phyloP scores from a whole-genome alignment of 1,140 invertebrate species.

The Whitmania pigra region DNA sequence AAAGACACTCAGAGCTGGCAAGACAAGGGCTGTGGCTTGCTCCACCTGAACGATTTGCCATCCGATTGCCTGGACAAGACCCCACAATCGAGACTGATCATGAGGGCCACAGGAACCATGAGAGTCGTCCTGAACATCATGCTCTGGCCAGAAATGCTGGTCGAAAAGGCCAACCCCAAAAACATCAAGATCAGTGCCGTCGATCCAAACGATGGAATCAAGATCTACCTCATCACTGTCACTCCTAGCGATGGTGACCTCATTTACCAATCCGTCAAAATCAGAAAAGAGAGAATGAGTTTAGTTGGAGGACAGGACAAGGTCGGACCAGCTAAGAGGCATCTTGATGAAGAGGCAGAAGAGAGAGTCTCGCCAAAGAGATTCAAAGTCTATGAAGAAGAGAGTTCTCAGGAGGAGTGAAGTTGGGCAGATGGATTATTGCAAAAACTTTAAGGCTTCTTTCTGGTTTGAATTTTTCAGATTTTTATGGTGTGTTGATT shows the following conservation, averaged over 20 bases:
- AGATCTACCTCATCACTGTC: constrained; percentile 71
- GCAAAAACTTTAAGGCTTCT: too few species aligned
- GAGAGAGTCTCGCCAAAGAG: too few species aligned
- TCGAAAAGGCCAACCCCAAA: constrained; percentile 69
- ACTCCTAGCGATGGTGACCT: constrained; percentile 63
- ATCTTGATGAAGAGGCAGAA: too few species aligned
- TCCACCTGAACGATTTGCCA: constrained; percentile 59
- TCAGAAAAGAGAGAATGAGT: not conserved
- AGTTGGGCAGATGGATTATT: too few species aligned
- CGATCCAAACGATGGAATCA: constrained; percentile 62
- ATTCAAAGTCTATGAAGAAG: too few species aligned
- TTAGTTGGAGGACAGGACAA: too few species aligned
- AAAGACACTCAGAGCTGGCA: constrained; percentile 59
- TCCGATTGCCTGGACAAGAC: constrained; percentile 22
- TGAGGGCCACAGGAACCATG: constrained; percentile 70
- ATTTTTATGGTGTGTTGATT: too few species aligned
- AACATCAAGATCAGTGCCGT: constrained; percentile 75
- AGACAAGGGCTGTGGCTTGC: constrained; percentile 71
- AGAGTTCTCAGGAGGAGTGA: too few species aligned
- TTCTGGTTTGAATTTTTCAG: too few species aligned
- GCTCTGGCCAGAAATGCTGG: constrained; percentile 79
- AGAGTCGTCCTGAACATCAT: constrained; percentile 83
- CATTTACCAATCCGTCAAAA: constrained; percentile 56
- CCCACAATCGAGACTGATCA: constrained; percentile 49
- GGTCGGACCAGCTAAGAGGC: too few species aligned